Conservation (phyloP, 2,888 invertebrate genomes). For the Acronicta leporina region DNA sequence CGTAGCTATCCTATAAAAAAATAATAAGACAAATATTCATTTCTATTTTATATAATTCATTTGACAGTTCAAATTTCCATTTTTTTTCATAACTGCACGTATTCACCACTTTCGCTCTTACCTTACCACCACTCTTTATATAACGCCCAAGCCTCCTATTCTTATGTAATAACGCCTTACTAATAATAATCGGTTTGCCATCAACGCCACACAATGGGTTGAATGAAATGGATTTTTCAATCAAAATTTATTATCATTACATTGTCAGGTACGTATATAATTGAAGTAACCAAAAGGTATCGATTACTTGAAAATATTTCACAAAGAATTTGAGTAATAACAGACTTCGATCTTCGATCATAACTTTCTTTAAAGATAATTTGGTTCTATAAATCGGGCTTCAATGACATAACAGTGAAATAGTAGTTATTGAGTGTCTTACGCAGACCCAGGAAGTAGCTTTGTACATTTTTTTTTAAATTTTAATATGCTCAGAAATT, state of each 20-base stretch:
- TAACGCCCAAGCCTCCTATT: conserved; percentile 30
- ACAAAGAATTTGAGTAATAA: conserved; percentile 73
- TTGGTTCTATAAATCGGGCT: conserved; percentile 67
- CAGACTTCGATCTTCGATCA: conserved; percentile 43
- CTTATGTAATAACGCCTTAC: conserved; percentile 38
- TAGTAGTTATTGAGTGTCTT: conserved; percentile 65
- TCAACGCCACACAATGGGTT: conserved; percentile 59
- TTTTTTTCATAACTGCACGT: conserved; percentile 39
- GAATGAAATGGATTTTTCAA: conserved; percentile 59
- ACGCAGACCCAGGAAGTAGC: conserved; percentile 57
- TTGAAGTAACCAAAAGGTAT: conserved; percentile 61
- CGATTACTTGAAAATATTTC: conserved; percentile 63
- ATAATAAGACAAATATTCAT: too few relatives aligned
- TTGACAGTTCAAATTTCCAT: conserved; percentile 39
- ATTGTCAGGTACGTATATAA: conserved; percentile 64
- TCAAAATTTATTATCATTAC: conserved; percentile 67
- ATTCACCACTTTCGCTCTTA: conserved; percentile 29
- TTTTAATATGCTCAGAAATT: conserved; percentile 24
- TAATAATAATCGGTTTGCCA: conserved; percentile 41
- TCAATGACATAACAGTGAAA: conserved; percentile 70
- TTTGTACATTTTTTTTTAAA: conserved; percentile 55
- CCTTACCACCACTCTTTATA: too few relatives aligned
- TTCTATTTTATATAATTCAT: not conserved
- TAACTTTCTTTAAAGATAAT: conserved; percentile 69
- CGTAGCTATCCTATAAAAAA: too few relatives aligned